These are phyloP conservation scores for Pangasius larnaudii DNA, from an alignment of 2,797 vertebrate genomes.

Conservation along the genomic window DNA sequence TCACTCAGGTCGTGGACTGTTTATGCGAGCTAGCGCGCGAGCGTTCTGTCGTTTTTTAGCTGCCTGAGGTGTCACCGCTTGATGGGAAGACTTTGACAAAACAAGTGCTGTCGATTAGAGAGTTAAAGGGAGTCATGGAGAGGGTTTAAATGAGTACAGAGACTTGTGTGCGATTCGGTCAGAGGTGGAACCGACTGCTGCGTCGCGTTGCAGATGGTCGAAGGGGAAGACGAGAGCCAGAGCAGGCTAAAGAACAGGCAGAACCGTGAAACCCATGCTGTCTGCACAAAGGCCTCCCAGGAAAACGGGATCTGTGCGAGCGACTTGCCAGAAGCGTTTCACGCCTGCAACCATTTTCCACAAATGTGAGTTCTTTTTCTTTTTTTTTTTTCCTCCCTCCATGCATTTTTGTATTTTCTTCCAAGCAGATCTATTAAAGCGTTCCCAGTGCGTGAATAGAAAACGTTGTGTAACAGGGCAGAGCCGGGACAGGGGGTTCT, in stretches of 20 bases:
- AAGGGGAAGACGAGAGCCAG: conserved; percentile 21
- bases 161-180: background rate
- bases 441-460: conserved; percentile 3
- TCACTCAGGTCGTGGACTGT: conserved; percentile 43
- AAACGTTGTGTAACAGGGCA: conserved; percentile 24
- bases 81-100: conserved; percentile 26
- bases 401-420: conserved; percentile 36
- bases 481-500: conserved; percentile 13
- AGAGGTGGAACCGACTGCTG: conserved; percentile 35
- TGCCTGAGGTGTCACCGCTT: conserved; percentile 18
- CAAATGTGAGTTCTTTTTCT: conserved; percentile 28
- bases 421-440: conserved; percentile 34
- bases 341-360: conserved; percentile 43
- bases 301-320: conserved; percentile 48
- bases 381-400: background rate
- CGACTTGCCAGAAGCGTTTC: conserved; percentile 45
- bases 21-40: conserved; percentile 31
- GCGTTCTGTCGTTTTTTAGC: conserved; percentile 10
- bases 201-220: conserved; percentile 33
- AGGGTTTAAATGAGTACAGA: conserved; percentile 41
- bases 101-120: conserved; percentile 31
- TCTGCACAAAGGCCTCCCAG: conserved; percentile 53
- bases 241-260: conserved; percentile 35
- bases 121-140: conserved; percentile 39
- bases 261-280: conserved; percentile 36